A percentile compares a stretch with the other conserved stretches of the same genome.
These are phyloP conservation scores for Megamerina dolium DNA, from an alignment of 2,888 invertebrate species.

Conservation along the genomic window DNA sequence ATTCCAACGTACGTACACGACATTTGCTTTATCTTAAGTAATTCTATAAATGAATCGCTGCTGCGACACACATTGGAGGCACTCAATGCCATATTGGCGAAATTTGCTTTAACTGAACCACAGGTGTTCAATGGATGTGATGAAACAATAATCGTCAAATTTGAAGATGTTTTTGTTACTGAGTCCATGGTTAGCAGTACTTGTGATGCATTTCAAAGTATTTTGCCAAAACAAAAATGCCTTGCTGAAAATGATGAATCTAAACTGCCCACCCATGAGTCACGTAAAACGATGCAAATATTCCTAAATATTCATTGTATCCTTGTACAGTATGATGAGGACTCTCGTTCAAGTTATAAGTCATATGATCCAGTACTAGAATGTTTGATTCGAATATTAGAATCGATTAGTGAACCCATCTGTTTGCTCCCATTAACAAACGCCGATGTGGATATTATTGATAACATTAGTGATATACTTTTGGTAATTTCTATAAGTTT, in stretches of 20 bases:
- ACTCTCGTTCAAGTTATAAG: conserved; percentile 33
- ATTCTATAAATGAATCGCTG: conserved; percentile 63
- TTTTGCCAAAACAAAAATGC: conserved; percentile 26
- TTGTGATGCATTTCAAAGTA: conserved; percentile 42
- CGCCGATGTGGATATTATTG: conserved; percentile 42
- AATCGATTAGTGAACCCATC: conserved; percentile 37
- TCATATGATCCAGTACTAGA: conserved; percentile 30
- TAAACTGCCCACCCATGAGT: conserved; percentile 29
- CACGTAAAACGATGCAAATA: conserved; percentile 43
- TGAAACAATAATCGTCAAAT: too few species aligned
- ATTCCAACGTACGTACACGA: conserved; percentile 53
- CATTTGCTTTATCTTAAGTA: conserved; percentile 65
- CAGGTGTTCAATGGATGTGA: conserved; percentile 9
- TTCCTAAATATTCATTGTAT: conserved; percentile 48
- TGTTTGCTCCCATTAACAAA: conserved; percentile 39
- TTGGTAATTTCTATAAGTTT: conserved; percentile 27
- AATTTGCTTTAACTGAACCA: conserved; percentile 32
- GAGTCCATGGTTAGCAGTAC: conserved; percentile 39
- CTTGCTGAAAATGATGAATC: conserved; percentile 15
- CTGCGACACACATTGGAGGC: conserved; percentile 57
- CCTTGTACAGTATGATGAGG: conserved; percentile 40
- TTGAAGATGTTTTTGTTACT: conserved; percentile 41
- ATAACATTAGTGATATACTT: conserved; percentile 41
- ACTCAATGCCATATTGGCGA: conserved; percentile 54
- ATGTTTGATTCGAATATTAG: conserved; percentile 39